Conservation (phyloP, 2,113 vertebrate genomes). For the Anser cygnoides region DNA sequence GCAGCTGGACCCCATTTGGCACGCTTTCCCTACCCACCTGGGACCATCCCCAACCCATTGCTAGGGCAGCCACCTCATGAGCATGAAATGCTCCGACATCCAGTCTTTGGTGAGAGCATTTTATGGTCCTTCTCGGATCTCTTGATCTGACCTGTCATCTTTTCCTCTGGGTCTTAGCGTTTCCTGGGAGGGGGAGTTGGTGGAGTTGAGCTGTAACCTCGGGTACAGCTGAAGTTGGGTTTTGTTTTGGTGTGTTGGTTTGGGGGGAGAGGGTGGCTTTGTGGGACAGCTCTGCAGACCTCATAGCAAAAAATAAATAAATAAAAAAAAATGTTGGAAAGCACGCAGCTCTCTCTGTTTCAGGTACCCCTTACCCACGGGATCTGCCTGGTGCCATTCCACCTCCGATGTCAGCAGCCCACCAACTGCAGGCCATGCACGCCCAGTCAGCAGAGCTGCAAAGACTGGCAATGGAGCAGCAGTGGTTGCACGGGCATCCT, state of each 20-base stretch:
- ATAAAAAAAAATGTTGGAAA: background rate
- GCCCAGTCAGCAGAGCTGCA: slow-evolving; percentile 97
- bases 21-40: slow-evolving; percentile 94
- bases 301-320: background rate
- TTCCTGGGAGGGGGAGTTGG: background rate
- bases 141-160: background rate
- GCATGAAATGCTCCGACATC: slow-evolving; percentile 98
- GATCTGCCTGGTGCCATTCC: slow-evolving; percentile 91
- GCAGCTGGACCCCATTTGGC: slow-evolving; percentile 93
- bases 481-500: slow-evolving; percentile 96
- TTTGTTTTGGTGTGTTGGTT: background rate
- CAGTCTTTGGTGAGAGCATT: slow-evolving; percentile 89
- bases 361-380: slow-evolving; percentile 92
- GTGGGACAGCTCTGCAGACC: background rate
- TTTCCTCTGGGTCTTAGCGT: background rate
- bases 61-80: slow-evolving; percentile 94
- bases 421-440: slow-evolving; percentile 98
- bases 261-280: background rate
- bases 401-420: slow-evolving; percentile 95
- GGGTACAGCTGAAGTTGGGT: background rate
- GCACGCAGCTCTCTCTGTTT: background rate
- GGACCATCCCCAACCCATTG: slow-evolving; percentile 93
- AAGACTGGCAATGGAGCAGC: slow-evolving; percentile 97
- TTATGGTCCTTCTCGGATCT: rapidly evolving
- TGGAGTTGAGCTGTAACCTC: background rate